Conservation (phyloP, 1,140 invertebrate genomes). For the Lutraria rhynchaena region DNA sequence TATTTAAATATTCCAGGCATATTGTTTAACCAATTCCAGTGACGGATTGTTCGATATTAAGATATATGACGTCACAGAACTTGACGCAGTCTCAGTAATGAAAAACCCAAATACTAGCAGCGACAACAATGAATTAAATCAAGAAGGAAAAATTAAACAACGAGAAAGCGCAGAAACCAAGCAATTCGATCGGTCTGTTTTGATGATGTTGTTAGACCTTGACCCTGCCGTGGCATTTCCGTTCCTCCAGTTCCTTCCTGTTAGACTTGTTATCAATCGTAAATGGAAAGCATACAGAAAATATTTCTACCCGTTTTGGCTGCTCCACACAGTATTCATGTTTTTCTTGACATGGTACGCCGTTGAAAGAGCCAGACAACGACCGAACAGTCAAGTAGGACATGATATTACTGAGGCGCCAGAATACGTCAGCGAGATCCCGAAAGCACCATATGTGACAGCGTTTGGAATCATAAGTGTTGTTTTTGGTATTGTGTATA, state of each 20-base stretch:
- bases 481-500: constrained; percentile 43
- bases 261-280: constrained; percentile 53
- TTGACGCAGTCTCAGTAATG: constrained; percentile 53
- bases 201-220: constrained; percentile 60
- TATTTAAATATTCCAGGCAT: constrained; percentile 39
- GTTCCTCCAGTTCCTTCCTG: constrained; percentile 55
- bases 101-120: neutral
- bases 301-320: constrained; percentile 53
- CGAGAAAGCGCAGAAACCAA: constrained; percentile 24
- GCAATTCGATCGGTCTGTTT: constrained; percentile 49
- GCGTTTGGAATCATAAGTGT: constrained; percentile 46
- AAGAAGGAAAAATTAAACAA: constrained; percentile 25
- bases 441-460: neutral
- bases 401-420: constrained; percentile 2
- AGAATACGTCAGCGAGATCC: constrained; percentile 13
- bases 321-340: constrained; percentile 60
- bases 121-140: neutral
- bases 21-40: constrained; percentile 34
- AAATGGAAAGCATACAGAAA: constrained; percentile 63
- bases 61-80: constrained; percentile 68
- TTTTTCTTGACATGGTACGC: constrained; percentile 55
- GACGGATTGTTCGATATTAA: constrained; percentile 69
- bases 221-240: constrained; percentile 53
- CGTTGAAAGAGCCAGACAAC: constrained; percentile 31
- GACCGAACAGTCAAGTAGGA: neutral